Base-by-base conservation (phyloP, 2,797 vertebrate genomes). In the Antennarius maculatus region DNA sequence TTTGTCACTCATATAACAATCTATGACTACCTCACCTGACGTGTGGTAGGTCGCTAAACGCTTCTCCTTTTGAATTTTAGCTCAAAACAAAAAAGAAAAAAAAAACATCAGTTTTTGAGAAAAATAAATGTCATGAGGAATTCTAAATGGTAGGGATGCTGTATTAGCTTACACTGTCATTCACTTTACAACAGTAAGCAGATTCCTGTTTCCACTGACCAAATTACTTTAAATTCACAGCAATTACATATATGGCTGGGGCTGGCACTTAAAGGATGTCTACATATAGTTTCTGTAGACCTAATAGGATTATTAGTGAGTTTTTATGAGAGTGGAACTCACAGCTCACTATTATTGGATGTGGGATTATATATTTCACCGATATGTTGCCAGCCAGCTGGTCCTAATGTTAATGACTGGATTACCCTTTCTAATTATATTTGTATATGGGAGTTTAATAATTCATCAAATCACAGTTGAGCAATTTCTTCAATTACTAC, bases 111-210 rank as follows among this genome's bases (percentile, higher is more conserved):
- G n/a, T 64, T 77, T 84, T 81, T 65, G 71, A 65, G 69, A 55
- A 60, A 67, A 52, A 79, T 80, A 55, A 66, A 60, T 73, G 69
- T 60, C 75, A 74, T 77, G 81, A 84, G 76, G 81, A 69, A 83
- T 79, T 69, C 77, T 87, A 89, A 91, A 86, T 89, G 86, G 81
- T 77, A 28, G 4, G 75, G 76, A 77, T 78, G 66, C 74, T 66
- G 92, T 84, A 87, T 92, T 87, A 86, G 80, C 83, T 93, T 93
- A 91, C 92, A 89, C 76, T 89, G 82, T 91, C 90, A 93, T 94
- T 94, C 93, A 92, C 89, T 92, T 92, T 91, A 91, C 89, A 91
- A 84, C 88, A 80, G 87, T 86, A 86, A 88, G 86, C 86, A 92
- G 80, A 88, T 92, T 92, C 91, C 91, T 88, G 90, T 92, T 86